Evolutionary conservation across 2,113 vertebrate species (phyloP).

Genomic region (Chelonoidis abingdonii): DNA sequence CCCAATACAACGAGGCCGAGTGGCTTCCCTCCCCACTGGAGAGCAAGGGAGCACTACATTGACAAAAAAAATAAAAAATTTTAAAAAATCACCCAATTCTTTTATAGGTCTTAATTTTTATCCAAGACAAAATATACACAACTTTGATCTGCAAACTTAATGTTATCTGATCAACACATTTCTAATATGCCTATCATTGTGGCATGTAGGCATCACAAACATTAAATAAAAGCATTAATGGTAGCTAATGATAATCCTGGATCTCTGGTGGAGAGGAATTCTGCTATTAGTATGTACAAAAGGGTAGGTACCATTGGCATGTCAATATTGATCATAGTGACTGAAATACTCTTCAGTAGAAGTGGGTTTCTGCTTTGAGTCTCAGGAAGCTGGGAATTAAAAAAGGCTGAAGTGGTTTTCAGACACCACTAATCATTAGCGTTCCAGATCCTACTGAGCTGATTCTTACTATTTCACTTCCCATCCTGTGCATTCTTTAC

Average conservation of each 20-base stretch:
- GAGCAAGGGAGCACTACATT: no score
- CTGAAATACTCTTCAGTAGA: not conserved
- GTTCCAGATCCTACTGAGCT: not conserved
- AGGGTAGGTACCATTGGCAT: not conserved
- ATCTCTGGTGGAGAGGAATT: not conserved
- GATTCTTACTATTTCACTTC: not conserved
- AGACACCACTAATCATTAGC: not conserved
- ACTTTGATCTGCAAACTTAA: not conserved
- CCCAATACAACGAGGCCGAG: no score
- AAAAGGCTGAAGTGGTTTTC: not conserved
- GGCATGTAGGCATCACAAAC: not conserved
- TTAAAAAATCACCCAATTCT: not conserved
- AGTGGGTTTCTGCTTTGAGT: not conserved
- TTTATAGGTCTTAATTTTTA: not conserved
- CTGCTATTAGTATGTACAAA: not conserved
- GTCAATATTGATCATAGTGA: not conserved
- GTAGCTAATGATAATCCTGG: not conserved
- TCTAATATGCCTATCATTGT: not conserved
- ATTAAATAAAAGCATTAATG: not conserved
- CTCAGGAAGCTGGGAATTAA: not conserved
- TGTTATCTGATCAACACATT: not conserved
- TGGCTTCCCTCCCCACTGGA: no score
- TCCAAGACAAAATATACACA: not conserved
- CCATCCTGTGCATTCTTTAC: not conserved
- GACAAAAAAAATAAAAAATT: not conserved